phyloP scores from a whole-genome alignment of 2,888 invertebrate species.

The Diadegma fenestrale region DNA sequence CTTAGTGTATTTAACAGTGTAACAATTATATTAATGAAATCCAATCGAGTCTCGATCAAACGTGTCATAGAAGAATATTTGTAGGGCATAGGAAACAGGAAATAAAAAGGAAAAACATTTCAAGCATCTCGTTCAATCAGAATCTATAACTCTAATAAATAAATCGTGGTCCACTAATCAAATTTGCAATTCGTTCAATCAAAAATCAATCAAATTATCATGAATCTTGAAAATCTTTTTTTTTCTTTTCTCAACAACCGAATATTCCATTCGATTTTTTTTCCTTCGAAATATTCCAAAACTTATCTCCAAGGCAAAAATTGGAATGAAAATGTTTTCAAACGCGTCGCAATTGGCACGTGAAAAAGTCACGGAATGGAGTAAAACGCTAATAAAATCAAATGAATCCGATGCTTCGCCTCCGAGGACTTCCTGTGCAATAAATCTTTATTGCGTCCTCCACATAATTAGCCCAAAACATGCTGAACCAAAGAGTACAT shows the following conservation, averaged over 20 bases:
- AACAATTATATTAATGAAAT: constrained; percentile 42
- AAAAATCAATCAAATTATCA: neutral
- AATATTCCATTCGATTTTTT: neutral
- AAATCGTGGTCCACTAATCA: constrained; percentile 39
- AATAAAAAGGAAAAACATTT: constrained; percentile 4
- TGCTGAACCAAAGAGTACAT: constrained; percentile 62
- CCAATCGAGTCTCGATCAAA: constrained; percentile 53
- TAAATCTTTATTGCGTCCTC: constrained; percentile 38
- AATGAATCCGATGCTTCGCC: neutral
- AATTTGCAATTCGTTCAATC: neutral
- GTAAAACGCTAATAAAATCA: constrained; percentile 29
- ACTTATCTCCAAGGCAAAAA: neutral
- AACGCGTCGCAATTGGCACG: neutral
- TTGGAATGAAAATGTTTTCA: neutral
- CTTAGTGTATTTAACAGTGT: constrained; percentile 28
- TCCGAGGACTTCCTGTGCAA: constrained; percentile 43
- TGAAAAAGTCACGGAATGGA: neutral
- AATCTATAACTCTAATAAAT: constrained; percentile 51
- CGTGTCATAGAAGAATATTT: constrained; percentile 51
- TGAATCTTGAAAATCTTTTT: neutral
- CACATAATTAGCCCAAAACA: constrained; percentile 25
- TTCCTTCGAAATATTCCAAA: neutral
- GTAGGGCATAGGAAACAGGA: constrained; percentile 38
- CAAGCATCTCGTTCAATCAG: constrained; percentile 32
- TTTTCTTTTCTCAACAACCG: neutral